A percentile compares a stretch with the other conserved stretches of the same genome.
Evolutionary conservation across 2,113 vertebrate genomes (phyloP).

Genomic region (Percina caprodes): DNA sequence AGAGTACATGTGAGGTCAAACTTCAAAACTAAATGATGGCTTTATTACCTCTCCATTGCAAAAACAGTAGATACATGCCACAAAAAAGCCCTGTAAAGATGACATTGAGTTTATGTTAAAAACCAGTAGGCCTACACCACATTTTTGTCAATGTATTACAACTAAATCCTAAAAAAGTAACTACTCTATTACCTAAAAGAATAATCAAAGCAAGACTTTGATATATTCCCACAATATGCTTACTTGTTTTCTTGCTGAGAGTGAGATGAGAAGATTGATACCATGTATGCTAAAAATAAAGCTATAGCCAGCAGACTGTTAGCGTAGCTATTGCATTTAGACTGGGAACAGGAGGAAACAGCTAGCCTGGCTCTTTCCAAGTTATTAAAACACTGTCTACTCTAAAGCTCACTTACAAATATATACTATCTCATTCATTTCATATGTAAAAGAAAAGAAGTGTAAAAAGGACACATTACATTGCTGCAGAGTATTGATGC

Average conservation of each 20-base stretch:
- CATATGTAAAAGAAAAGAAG: not conserved
- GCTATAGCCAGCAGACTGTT: not conserved
- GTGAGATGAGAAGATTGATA: not conserved
- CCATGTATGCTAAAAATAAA: no score
- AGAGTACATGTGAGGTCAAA: not conserved
- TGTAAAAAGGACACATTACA: not conserved
- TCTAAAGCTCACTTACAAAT: not conserved
- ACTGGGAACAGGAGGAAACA: no score
- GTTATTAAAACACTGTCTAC: not conserved
- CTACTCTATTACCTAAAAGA: not conserved
- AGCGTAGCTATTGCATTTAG: not conserved
- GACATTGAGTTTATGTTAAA: constrained; percentile 7
- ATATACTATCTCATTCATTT: not conserved
- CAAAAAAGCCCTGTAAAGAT: constrained; percentile 85
- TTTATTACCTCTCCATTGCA: constrained; percentile 88
- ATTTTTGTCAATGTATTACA: not conserved
- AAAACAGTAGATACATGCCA: constrained; percentile 90
- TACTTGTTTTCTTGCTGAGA: not conserved
- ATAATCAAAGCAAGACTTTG: not conserved
- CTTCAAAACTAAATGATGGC: not conserved
- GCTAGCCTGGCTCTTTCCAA: not conserved
- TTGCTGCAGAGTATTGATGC: not conserved
- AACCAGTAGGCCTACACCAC: not conserved
- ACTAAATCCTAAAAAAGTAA: not conserved
- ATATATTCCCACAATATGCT: not conserved